phyloP scores from a whole-genome alignment of 2,888 invertebrate species.

The Argyra leucocephala region DNA sequence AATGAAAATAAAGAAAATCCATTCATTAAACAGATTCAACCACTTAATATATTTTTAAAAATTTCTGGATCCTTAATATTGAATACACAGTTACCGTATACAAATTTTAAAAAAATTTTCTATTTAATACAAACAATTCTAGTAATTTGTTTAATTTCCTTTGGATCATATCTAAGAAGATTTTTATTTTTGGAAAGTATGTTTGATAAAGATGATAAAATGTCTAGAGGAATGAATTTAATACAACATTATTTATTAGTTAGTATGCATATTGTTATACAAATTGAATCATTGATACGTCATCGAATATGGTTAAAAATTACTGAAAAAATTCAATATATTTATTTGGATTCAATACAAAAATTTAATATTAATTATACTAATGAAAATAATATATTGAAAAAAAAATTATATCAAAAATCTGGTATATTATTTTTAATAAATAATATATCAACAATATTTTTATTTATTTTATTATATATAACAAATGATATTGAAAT shows the following conservation, averaged over 20 bases:
- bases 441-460: neutral
- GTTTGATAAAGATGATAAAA: neutral
- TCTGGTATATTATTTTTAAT: neutral
- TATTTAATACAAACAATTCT: neutral
- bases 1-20: neutral
- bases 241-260: conserved; percentile 2
- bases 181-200: neutral
- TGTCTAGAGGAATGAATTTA: neutral
- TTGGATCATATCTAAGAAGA: neutral
- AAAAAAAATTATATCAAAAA: neutral
- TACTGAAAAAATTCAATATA: neutral
- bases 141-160: neutral
- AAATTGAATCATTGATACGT: neutral
- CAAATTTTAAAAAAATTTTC: neutral
- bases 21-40: neutral
- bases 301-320: neutral
- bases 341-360: neutral
- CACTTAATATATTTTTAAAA: neutral
- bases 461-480: neutral
- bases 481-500: neutral
- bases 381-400: neutral
- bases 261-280: neutral
- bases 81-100: neutral
- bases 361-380: neutral
- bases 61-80: neutral